A percentile compares a stretch with the other conserved stretches of the same genome.
Evolutionary conservation across 2,113 vertebrate genomes (phyloP).

Genomic region (Narcine bancroftii): DNA sequence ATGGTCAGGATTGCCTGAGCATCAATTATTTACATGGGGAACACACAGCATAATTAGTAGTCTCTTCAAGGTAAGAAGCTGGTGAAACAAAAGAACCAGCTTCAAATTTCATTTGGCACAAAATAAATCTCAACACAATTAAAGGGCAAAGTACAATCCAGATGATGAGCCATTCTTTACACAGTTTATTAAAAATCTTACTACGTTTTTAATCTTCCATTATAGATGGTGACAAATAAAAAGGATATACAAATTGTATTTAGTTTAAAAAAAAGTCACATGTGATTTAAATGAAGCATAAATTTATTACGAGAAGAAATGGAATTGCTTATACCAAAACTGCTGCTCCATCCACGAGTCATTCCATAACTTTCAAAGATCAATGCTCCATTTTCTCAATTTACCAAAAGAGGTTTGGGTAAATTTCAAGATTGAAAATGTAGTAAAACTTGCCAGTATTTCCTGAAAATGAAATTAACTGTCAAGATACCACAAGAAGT

Average conservation of each 20-base stretch:
- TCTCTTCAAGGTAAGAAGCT: background rate
- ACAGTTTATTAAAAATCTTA: background rate
- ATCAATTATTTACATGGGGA: background rate
- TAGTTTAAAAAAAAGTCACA: conserved; percentile 15
- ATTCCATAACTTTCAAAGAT: conserved; percentile 44
- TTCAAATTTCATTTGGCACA: background rate
- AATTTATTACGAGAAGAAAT: conserved; percentile 47
- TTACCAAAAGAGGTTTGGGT: conserved; percentile 42
- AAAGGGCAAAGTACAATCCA: background rate
- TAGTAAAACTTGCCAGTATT: conserved; percentile 47
- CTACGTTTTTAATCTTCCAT: background rate
- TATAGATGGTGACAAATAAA: background rate
- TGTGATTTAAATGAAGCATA: conserved; percentile 50
- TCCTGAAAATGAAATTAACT: conserved; percentile 46
- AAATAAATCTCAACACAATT: background rate
- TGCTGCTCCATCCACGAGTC: conserved; percentile 38
- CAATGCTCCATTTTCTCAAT: conserved; percentile 45
- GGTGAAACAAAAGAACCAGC: background rate
- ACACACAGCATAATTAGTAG: too few species aligned
- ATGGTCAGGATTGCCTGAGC: background rate
- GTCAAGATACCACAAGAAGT: conserved; percentile 41
- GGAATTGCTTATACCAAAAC: conserved; percentile 46
- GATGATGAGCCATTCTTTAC: too few species aligned
- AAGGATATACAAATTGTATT: background rate
- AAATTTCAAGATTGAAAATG: conserved; percentile 46